A percentile compares a stretch with the other conserved stretches of the same genome.
phyloP scores from a whole-genome alignment of 2,888 invertebrate species.

The Aspidiotus rigidus region DNA sequence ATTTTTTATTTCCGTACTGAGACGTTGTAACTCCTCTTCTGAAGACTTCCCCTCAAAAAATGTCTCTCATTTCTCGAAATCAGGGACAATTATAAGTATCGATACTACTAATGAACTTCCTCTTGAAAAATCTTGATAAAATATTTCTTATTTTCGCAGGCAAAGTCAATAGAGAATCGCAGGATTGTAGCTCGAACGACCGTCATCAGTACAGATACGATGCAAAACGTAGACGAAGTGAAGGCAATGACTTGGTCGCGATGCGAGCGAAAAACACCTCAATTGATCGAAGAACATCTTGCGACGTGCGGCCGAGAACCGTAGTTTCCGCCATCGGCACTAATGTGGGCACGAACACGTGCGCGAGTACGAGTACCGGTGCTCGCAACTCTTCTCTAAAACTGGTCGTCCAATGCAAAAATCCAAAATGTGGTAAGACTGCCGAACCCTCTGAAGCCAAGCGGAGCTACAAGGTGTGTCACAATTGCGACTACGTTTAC shows the following conservation, averaged over 20 bases:
- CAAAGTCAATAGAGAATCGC: no score
- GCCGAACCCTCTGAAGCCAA: conserved; percentile 67
- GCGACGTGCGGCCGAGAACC: conserved; percentile 1
- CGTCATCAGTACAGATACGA: conserved; percentile 12
- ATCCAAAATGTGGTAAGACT: conserved; percentile 68
- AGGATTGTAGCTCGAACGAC: not conserved
- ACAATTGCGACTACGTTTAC: conserved; percentile 90
- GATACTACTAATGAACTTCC: no score
- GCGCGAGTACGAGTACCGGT: conserved; percentile 5
- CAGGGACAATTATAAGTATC: no score
- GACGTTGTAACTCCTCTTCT: no score
- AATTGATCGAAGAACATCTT: conserved; percentile 15
- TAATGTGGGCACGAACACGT: not conserved
- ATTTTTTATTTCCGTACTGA: not conserved
- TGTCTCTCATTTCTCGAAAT: no score
- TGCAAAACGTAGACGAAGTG: conserved; percentile 10
- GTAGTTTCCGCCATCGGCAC: no score
- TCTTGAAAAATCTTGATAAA: no score
- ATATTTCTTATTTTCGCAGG: no score
- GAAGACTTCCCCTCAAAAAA: no score
- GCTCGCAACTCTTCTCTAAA: not conserved
- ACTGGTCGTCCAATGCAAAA: conserved; percentile 59
- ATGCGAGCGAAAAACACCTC: not conserved
- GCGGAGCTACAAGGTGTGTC: conserved; percentile 78
- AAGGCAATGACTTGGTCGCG: conserved; percentile 1